Evolutionary conservation across 37 sponge, comb jelly and placozoan species (phyloP).

Genomic region (Diacarnus erythraeanus): DNA sequence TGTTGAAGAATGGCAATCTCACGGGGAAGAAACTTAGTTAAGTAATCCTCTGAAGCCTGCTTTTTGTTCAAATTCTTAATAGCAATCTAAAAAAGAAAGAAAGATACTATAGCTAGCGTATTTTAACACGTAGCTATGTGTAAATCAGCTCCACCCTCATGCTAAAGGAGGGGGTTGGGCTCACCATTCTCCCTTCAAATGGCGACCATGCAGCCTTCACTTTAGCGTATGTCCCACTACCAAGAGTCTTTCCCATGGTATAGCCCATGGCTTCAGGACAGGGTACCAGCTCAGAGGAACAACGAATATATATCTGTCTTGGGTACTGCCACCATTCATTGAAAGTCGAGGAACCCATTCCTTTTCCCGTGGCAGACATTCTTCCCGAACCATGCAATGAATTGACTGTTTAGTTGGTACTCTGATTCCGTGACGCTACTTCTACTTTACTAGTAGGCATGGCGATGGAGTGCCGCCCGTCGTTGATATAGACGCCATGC

Average conservation of each 20-base stretch:
- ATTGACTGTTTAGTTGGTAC: background rate
- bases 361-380: background rate
- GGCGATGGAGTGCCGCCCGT: too few relatives aligned
- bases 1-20: slow-evolving; percentile 78
- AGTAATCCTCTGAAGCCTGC: slow-evolving; percentile 76
- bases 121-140: too few relatives aligned
- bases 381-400: background rate
- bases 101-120: background rate
- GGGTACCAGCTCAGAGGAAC: slow-evolving; percentile 7
- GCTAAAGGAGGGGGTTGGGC: background rate
- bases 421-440: background rate
- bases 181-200: slow-evolving; percentile 51
- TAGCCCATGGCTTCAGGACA: slow-evolving; percentile 46
- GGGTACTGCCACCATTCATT: slow-evolving; percentile 4
- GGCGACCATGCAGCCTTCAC: slow-evolving; percentile 78
- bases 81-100: slow-evolving; percentile 84
- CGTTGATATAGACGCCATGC: too few relatives aligned
- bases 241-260: slow-evolving; percentile 69
- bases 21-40: slow-evolving; percentile 85
- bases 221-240: slow-evolving; percentile 90
- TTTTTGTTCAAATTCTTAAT: slow-evolving; percentile 86
- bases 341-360: background rate
- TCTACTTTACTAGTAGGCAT: too few relatives aligned
- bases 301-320: slow-evolving; percentile 10
- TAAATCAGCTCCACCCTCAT: too few relatives aligned